phyloP scores from a whole-genome alignment of 2,888 invertebrate species.

The Mimachlamys varia region DNA sequence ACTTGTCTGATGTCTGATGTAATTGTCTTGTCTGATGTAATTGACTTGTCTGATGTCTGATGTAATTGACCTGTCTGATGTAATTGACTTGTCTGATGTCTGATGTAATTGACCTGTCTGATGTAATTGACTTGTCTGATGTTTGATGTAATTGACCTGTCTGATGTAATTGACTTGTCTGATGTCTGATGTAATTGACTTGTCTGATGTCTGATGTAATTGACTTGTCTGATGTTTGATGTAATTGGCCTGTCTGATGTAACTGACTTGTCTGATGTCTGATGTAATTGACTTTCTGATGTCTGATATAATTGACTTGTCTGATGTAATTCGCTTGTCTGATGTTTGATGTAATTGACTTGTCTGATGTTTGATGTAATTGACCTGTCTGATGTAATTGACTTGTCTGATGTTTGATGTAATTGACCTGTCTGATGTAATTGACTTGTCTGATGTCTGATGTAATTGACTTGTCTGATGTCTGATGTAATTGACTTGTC shows the following conservation, averaged over 20 bases:
- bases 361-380: not conserved
- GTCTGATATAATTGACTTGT: not conserved
- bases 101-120: too few species aligned
- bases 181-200: not conserved
- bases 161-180: not conserved
- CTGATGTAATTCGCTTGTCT: not conserved
- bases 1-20: not conserved
- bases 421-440: not conserved
- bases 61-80: too few species aligned
- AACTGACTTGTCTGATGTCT: not conserved
- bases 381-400: too few species aligned
- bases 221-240: not conserved
- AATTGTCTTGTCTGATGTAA: too few species aligned
- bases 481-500: not conserved
- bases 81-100: not conserved
- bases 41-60: too few species aligned
- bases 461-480: not conserved
- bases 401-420: too few species aligned
- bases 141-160: too few species aligned
- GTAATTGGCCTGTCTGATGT: too few species aligned
- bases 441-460: not conserved
- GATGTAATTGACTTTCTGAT: not conserved
- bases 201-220: not conserved
- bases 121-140: not conserved
- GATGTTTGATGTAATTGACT: not conserved